Conservation (phyloP, 2,888 invertebrate species). For the Aleiodes alternator region DNA sequence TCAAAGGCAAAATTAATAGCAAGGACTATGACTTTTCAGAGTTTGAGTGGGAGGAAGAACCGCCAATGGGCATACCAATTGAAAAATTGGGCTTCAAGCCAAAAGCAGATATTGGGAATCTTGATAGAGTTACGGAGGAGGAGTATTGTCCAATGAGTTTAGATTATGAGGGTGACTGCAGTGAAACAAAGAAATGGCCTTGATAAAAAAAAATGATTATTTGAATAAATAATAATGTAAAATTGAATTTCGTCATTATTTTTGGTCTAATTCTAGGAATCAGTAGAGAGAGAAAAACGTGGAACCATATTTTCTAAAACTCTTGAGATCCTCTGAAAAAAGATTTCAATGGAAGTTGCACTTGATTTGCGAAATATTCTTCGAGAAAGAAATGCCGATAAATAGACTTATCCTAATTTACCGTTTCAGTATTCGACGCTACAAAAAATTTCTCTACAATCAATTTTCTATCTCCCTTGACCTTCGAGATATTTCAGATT, state of each 20-base stretch:
- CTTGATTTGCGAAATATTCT: too few species aligned
- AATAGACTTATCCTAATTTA: too few species aligned
- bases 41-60: slow-evolving; percentile 63
- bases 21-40: slow-evolving; percentile 68
- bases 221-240: background rate
- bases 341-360: too few species aligned
- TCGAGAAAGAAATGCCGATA: too few species aligned
- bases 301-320: too few species aligned
- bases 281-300: too few species aligned
- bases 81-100: slow-evolving; percentile 69
- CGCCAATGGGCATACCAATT: slow-evolving; percentile 61
- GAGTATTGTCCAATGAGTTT: slow-evolving; percentile 71
- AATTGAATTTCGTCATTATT: background rate
- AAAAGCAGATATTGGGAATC: slow-evolving; percentile 66
- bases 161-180: slow-evolving; percentile 66
- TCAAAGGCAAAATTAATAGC: slow-evolving; percentile 43
- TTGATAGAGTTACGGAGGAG: slow-evolving; percentile 67
- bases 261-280: background rate
- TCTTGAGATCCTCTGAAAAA: too few species aligned
- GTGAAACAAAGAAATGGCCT: slow-evolving; percentile 65
- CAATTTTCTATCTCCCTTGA: too few species aligned
- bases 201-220: slow-evolving; percentile 44
- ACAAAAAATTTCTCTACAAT: too few species aligned
- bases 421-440: too few species aligned
- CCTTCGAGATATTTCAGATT: background rate